Evolutionary conservation across 2,113 vertebrate genomes (phyloP).

Genomic region (Cyprinodon tularosa): DNA sequence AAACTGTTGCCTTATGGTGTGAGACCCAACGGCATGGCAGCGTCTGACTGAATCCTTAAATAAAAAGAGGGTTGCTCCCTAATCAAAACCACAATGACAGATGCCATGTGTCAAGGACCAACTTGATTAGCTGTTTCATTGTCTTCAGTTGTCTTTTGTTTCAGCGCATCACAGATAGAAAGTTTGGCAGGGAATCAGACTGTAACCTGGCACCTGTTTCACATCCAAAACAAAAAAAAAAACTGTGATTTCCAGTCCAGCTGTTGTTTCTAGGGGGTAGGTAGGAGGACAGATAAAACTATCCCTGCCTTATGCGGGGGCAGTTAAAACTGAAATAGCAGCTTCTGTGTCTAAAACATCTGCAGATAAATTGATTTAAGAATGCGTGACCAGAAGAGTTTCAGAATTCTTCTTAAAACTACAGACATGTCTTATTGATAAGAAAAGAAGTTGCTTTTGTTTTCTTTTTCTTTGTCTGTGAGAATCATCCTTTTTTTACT

Average conservation of each 20-base stretch:
- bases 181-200: slow-evolving; percentile 46
- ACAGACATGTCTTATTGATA: background rate
- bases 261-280: slow-evolving; percentile 38
- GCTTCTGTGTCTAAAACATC: background rate
- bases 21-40: slow-evolving; percentile 18
- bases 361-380: background rate
- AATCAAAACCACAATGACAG: slow-evolving; percentile 25
- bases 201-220: slow-evolving; percentile 57
- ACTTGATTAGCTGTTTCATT: slow-evolving; percentile 44
- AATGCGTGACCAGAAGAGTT: background rate
- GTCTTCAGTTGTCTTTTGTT: slow-evolving; percentile 55
- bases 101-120: slow-evolving; percentile 63
- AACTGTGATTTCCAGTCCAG: slow-evolving; percentile 45
- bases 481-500: slow-evolving; percentile 12
- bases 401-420: background rate
- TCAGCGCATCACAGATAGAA: slow-evolving; percentile 45
- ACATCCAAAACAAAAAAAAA: slow-evolving; percentile 40
- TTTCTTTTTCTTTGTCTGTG: slow-evolving; percentile 31
- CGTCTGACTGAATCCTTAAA: slow-evolving; percentile 12
- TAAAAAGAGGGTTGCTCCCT: slow-evolving; percentile 26
- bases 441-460: background rate
- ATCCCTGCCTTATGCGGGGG: background rate
- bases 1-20: background rate
- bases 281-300: slow-evolving; percentile 23
- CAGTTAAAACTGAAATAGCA: slow-evolving; percentile 11